Percentiles rank a stretch among this genome's conserved stretches.
These are phyloP conservation scores for Spatulosminthurus flaviceps DNA, from an alignment of 2,888 invertebrate genomes.

Conservation along the genomic window DNA sequence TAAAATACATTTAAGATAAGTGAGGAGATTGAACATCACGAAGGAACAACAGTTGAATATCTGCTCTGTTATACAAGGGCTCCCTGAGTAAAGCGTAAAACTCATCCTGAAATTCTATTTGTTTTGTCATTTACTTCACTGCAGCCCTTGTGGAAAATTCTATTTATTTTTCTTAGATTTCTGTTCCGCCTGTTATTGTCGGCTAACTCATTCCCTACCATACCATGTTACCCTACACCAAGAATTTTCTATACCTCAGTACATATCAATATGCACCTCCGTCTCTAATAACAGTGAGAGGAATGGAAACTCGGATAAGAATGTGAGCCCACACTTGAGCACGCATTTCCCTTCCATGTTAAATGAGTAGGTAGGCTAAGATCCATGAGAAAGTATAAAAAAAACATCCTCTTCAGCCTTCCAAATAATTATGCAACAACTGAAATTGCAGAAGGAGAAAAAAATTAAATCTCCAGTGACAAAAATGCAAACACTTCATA, in stretches of 20 bases:
- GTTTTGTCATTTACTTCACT: conserved; percentile 13
- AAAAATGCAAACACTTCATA: conserved; percentile 38
- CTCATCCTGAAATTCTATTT: conserved; percentile 2
- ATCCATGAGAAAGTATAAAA: conserved; percentile 33
- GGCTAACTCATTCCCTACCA: too few species aligned
- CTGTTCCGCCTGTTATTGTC: conserved; percentile 9
- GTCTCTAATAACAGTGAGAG: too few species aligned
- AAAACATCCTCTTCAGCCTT: background rate
- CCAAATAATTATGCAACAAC: background rate
- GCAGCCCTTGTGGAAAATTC: background rate
- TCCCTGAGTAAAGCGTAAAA: too few species aligned
- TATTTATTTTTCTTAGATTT: background rate
- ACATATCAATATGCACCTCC: too few species aligned
- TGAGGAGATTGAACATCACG: background rate
- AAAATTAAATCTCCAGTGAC: conserved; percentile 35
- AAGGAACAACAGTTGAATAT: background rate
- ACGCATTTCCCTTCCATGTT: background rate
- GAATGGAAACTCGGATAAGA: background rate
- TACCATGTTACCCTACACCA: too few species aligned
- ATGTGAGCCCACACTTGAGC: background rate
- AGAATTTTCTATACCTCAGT: too few species aligned
- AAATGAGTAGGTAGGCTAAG: conserved; percentile 11
- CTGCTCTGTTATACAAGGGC: background rate
- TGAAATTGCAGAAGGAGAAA: background rate
- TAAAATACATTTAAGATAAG: background rate